These are phyloP conservation scores for Phodopus roborovskii DNA, from an alignment of 2,113 vertebrate species.

Conservation along the genomic window DNA sequence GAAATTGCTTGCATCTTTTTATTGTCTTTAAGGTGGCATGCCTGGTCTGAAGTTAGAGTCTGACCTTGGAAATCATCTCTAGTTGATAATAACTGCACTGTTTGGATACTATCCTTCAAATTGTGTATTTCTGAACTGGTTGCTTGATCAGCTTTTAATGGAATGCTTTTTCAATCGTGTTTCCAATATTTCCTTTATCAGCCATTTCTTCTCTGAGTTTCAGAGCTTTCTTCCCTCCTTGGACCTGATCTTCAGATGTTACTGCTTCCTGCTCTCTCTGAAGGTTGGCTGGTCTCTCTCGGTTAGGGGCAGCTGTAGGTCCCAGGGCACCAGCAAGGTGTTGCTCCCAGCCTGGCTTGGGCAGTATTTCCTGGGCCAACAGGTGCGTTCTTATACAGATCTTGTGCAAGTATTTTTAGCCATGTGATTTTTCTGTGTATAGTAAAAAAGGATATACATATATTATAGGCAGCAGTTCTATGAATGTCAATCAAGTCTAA, in stretches of 20 bases:
- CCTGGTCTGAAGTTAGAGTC: slow-evolving; percentile 84
- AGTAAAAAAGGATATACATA: neutral
- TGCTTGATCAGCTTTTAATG: slow-evolving; percentile 68
- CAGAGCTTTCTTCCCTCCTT: slow-evolving; percentile 65
- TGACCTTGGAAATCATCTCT: slow-evolving; percentile 73
- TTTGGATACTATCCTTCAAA: slow-evolving; percentile 45
- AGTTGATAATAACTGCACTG: slow-evolving; percentile 44
- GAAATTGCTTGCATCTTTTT: slow-evolving; percentile 81
- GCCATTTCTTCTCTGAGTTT: slow-evolving; percentile 74
- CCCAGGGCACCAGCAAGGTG: too few species aligned
- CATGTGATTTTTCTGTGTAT: neutral
- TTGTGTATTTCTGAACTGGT: slow-evolving; percentile 60
- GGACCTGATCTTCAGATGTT: slow-evolving; percentile 62
- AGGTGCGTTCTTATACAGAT: neutral
- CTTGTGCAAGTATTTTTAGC: neutral
- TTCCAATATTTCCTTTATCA: slow-evolving; percentile 84
- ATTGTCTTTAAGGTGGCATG: slow-evolving; percentile 83
- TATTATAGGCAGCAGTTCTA: neutral
- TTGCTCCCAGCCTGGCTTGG: too few species aligned
- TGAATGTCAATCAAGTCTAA: neutral
- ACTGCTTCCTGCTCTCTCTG: slow-evolving; percentile 70
- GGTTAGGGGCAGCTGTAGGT: too few species aligned
- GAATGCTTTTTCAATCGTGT: slow-evolving; percentile 51
- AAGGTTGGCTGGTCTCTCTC: too few species aligned
- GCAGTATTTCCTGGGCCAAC: too few species aligned